These are phyloP conservation scores for Eueides isabella DNA, from an alignment of 1,140 invertebrate species.

Conservation along the genomic window DNA sequence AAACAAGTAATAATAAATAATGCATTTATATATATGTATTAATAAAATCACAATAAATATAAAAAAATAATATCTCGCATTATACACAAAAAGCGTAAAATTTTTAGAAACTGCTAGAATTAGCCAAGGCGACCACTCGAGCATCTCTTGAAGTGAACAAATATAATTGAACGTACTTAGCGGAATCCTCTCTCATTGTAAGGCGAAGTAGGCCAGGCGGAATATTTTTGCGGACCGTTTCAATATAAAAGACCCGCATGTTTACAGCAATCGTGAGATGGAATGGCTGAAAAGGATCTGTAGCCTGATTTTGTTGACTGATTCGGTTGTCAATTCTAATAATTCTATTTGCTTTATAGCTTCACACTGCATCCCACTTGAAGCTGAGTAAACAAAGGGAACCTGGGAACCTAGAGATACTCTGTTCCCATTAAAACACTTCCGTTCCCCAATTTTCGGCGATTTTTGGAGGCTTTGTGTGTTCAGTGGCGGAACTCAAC, in stretches of 20 bases:
- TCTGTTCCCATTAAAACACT: too few relatives aligned
- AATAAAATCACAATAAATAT: not conserved
- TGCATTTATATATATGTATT: too few relatives aligned
- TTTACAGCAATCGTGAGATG: not conserved
- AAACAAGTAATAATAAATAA: too few relatives aligned
- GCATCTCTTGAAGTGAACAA: not conserved
- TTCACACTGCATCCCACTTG: too few relatives aligned
- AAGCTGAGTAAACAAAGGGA: too few relatives aligned
- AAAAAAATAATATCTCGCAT: too few relatives aligned
- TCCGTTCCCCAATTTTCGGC: too few relatives aligned
- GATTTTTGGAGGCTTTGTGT: too few relatives aligned
- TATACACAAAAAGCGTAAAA: not conserved
- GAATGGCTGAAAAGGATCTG: not conserved
- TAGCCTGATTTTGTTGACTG: not conserved
- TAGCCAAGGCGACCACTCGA: not conserved
- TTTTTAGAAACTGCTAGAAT: not conserved
- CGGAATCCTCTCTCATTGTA: conserved; percentile 1
- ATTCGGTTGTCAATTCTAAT: not conserved
- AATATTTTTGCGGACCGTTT: conserved; percentile 9
- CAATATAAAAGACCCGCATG: conserved; percentile 11
- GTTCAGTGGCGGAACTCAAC: too few relatives aligned
- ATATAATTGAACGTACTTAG: conserved; percentile 11
- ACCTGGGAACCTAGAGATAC: too few relatives aligned
- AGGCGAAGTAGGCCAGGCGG: conserved; percentile 1
- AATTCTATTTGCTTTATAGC: too few relatives aligned